Evolutionary conservation across 1,140 invertebrate genomes (phyloP), one percentile per base, ranked within the genome.

Genomic region (Thaumetopoea pityocampa): DNA sequence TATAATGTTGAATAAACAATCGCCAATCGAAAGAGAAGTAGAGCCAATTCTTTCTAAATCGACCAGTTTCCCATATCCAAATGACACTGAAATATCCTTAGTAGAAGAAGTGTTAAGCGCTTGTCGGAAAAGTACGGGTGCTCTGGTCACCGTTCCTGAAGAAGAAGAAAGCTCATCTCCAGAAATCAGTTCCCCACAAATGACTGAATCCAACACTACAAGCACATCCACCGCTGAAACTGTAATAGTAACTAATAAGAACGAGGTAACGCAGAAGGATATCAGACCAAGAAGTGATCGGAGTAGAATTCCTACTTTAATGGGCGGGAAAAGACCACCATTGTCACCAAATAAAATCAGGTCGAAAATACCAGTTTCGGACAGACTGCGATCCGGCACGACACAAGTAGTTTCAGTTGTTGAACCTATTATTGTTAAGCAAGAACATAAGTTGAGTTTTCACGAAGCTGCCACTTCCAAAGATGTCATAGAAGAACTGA

Each of bases 401-500:
- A 27, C 52, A 5, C 59, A 59, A 33, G 15, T 38, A 8, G 16
- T 24, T 8, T 22, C 59, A 5, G 29, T 43, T 16, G 57, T 70
- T 0, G 77, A 81, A 20, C 57, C 73, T 2, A 78, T 84, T 17
- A 84, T 84, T 15, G 69, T 84, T 4, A 79, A 79, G 41, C 79
- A 84, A 64, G 86, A 76, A 69, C 72, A 79, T 28, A 80, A 65
- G 1, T 55, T 91, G 18, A 91, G 90, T 74, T 92, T 92, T 64
- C 90, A 91, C 56, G 90, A 92, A 60, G 85, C 89, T 24, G 90
- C 91, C 3, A 91, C 91, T 16, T 92, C 90, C 14, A 92, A 92
- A 63, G 90, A 92, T 61, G 90, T 92, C n/a, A 92, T 92, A 44
- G 91, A 92, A 49, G 91, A 92, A 66, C 73, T 93, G 15, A 92